Evolutionary conservation across 2,113 vertebrate genomes (phyloP).

Genomic region (Aphyosemion australe): DNA sequence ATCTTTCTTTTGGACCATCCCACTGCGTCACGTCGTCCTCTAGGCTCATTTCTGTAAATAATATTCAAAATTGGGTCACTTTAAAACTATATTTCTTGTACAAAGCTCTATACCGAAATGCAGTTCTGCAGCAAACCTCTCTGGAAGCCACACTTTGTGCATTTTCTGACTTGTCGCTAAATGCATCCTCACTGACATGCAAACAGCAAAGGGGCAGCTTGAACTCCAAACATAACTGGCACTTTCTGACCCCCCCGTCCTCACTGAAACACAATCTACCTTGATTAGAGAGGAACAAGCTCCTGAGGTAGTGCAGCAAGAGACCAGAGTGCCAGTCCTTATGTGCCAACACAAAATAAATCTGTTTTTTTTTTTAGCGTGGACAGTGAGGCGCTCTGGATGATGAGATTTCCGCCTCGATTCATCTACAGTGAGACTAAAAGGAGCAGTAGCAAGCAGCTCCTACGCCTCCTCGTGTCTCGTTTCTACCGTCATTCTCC

Average conservation of each 20-base stretch:
- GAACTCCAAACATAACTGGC: constrained; percentile 42
- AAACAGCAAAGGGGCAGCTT: constrained; percentile 60
- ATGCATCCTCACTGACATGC: constrained; percentile 20
- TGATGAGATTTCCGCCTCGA: constrained; percentile 29
- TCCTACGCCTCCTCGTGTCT: constrained; percentile 34
- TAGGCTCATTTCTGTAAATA: constrained; percentile 62
- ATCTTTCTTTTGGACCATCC: constrained; percentile 24
- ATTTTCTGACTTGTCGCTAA: constrained; percentile 24
- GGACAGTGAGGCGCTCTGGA: constrained; percentile 22
- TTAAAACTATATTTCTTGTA: constrained; percentile 46
- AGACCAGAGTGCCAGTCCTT: constrained; percentile 52
- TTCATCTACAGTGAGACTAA: constrained; percentile 9
- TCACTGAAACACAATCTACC: constrained; percentile 47
- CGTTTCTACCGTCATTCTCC: constrained; percentile 34
- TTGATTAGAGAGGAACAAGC: constrained; percentile 40
- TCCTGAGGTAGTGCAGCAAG: constrained; percentile 27
- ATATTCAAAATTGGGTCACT: constrained; percentile 41
- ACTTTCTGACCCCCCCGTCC: constrained; percentile 45
- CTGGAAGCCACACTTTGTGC: constrained; percentile 18
- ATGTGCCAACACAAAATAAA: constrained; percentile 49
- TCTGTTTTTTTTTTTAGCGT: constrained; percentile 40
- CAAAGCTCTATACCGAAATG: constrained; percentile 47
- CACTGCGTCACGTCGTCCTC: constrained; percentile 21
- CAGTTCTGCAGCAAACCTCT: constrained; percentile 35
- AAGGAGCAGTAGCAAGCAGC: constrained; percentile 62